phyloP scores from a whole-genome alignment of 2,888 invertebrate species.

The Mycalesis mineus region DNA sequence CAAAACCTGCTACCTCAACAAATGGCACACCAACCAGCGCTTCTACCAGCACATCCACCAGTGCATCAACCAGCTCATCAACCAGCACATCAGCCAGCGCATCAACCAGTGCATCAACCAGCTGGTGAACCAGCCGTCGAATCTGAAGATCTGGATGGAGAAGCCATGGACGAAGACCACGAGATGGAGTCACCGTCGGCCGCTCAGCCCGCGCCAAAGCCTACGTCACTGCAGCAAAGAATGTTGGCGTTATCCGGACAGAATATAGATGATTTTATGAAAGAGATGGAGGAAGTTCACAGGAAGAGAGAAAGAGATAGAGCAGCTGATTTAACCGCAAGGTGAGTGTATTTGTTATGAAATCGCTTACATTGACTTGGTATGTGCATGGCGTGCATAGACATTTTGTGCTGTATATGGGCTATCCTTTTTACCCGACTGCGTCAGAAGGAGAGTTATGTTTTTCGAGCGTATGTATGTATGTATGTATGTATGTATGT shows the following conservation, averaged over 20 bases:
- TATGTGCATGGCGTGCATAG: too few species aligned
- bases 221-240: constrained; percentile 88
- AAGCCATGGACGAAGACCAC: constrained; percentile 48
- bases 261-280: constrained; percentile 94
- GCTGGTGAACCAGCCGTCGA: background rate
- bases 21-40: too few species aligned
- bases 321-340: constrained; percentile 78
- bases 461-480: too few species aligned
- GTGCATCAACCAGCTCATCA: too few species aligned
- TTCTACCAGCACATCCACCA: too few species aligned
- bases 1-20: background rate
- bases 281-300: constrained; percentile 93
- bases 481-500: too few species aligned
- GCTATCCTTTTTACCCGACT: too few species aligned
- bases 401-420: too few species aligned
- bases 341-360: too few species aligned
- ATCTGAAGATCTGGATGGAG: constrained; percentile 48
- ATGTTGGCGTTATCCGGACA: constrained; percentile 94
- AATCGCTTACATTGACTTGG: too few species aligned
- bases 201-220: constrained; percentile 83
- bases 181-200: constrained; percentile 46
- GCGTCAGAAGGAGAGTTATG: too few species aligned
- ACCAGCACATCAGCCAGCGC: background rate
- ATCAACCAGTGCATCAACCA: constrained; percentile 3
- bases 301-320: constrained; percentile 85